Evolutionary conservation across 2,888 invertebrate species (phyloP).

Genomic region (Papilio elwesi): DNA sequence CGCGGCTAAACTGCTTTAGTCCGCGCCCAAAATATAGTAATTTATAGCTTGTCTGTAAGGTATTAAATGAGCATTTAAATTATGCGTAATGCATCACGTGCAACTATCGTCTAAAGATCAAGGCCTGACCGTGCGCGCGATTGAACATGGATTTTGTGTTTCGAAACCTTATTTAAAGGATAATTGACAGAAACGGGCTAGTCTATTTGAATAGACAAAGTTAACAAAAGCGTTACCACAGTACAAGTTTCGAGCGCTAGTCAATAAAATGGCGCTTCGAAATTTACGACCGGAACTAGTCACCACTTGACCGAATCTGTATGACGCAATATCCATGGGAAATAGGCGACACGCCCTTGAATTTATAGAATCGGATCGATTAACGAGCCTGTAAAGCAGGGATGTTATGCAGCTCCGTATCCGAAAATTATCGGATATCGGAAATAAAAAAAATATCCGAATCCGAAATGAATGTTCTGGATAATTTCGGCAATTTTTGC

Average conservation of each 20-base stretch:
- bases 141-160: neutral
- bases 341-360: conserved; percentile 54
- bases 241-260: neutral
- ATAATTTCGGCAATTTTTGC: too few relatives aligned
- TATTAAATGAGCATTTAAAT: neutral
- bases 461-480: too few relatives aligned
- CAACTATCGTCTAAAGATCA: conserved; percentile 17
- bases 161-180: conserved; percentile 19
- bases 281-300: conserved; percentile 47
- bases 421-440: too few relatives aligned
- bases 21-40: too few relatives aligned
- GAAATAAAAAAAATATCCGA: too few relatives aligned
- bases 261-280: conserved; percentile 16
- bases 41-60: too few relatives aligned
- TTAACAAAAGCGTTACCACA: conserved; percentile 1
- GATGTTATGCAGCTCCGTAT: too few relatives aligned
- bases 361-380: conserved; percentile 41
- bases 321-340: conserved; percentile 54
- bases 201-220: conserved; percentile 3
- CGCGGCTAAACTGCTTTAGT: too few relatives aligned
- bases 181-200: neutral
- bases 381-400: neutral
- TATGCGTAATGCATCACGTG: neutral
- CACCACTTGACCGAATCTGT: conserved; percentile 43
- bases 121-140: neutral